Evolutionary conservation across 2,888 invertebrate genomes (phyloP), one percentile per base, ranked within the genome.

Genomic region (Seira musarum): DNA sequence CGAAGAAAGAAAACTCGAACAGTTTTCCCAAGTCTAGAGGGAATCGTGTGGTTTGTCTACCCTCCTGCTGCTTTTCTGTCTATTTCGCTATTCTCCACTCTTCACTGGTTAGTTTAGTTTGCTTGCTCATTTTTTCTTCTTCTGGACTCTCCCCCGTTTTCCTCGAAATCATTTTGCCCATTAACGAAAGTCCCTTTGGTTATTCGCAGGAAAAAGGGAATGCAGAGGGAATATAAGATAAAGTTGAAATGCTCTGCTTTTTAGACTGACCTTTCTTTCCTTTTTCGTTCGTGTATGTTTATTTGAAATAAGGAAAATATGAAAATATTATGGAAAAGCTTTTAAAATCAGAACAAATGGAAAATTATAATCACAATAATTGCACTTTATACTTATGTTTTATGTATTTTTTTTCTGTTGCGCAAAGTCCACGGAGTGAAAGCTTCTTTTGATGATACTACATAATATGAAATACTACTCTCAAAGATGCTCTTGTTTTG

Each of bases 1-100:
- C 17, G 17, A 3, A 49, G 49, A 49, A n/a, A 49, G 49, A 2
- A 49, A n/a, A 49, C 49, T 49, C 15, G 15, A n/a, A 49, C 13
- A 49, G 49, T 49, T 49, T 49, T 49, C 61, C 40, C 24, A 61
- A 68, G 35, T 75, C 61, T 25, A 15, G 30, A 66, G 65, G 61
- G 75, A 68, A 49, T 49, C 15, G 49, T 77, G 70, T 46, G 77
- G 77, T 77, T 77, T 70, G 77, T 66, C 60, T 74, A 68, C 46
- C 68, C 76, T 75, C 69, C 74, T 67, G 66, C 74, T 74, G 57
- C 71, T 71, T 63, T 35, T n/a, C 40, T 35, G 63, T 57, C 68
- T 24, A 13, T 64, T 30, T 64, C 40, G 30, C 57, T 60, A 53
- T 53, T 72, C 66, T 49, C 30, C 30, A 30, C 63, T 63, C 61